Evolutionary conservation across 2,113 vertebrate species (phyloP).

Genomic region (Sclerurus mexicanus): DNA sequence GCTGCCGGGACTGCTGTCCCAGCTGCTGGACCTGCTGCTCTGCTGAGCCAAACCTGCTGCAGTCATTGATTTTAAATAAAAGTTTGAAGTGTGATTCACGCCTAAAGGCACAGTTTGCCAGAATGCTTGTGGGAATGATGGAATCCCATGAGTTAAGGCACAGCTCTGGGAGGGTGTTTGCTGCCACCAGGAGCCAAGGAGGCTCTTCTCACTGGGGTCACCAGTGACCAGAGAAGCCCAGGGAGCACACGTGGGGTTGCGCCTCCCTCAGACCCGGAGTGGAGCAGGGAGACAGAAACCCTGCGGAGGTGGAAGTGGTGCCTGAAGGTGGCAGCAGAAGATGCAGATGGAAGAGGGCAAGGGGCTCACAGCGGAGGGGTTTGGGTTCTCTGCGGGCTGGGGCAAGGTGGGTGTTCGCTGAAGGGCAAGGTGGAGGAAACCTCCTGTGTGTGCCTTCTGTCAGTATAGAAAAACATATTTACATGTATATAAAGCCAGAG

Average conservation of each 20-base stretch:
- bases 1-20: accelerated
- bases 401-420: background rate
- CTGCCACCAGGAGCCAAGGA: background rate
- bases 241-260: accelerated
- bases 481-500: background rate
- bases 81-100: background rate
- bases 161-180: background rate
- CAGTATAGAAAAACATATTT: no score
- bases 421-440: background rate
- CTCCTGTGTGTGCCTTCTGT: background rate
- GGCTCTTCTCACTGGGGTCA: background rate
- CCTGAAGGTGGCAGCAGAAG: background rate
- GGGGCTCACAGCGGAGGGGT: accelerated
- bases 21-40: background rate
- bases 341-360: background rate
- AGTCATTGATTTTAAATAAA: background rate
- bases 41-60: background rate
- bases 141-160: accelerated
- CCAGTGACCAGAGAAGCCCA: background rate
- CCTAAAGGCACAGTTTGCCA: background rate
- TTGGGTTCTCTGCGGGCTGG: background rate
- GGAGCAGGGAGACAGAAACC: background rate
- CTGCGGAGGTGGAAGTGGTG: background rate
- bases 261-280: background rate
- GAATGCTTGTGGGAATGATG: background rate